Base-by-base conservation (phyloP, 2,797 vertebrate genomes). In the Pelobates cultripes region DNA sequence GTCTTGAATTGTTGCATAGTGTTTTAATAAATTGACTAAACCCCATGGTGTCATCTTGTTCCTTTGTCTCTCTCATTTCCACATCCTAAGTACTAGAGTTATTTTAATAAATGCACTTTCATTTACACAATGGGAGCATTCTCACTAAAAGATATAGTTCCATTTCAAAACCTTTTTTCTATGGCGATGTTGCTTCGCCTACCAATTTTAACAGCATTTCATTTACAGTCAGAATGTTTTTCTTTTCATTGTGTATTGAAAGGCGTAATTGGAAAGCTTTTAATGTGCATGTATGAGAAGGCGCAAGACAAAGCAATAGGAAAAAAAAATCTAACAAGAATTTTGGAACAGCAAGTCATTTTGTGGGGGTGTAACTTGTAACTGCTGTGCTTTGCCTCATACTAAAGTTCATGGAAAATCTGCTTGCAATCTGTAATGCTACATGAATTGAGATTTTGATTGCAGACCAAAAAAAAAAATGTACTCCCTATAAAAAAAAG, bases 241-340 rank as follows among this genome's bases (percentile, higher is more conserved):
- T 75, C 81, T 69, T 83, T 79, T 83, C 81, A 83, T 70, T 42
- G 40, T 70, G 76, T 70, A 73, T 79, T 78, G 81, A 83, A 83
- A 78, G 76, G 71, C 76, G 17, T 83, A 83, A 83, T 83, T 83
- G 81, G 76, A 83, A 83, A 83, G 81, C 81, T 83, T 83, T 83
- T 83, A 83, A 83, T 75, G 81, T 75, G 43, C 66, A 53, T 57
- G 28, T 63, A 77, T 63, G 69, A 75, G 63, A 57, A 64, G 44
- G 76, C 69, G 66, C 74, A 45, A 83, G 67, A 83, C 81, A 83
- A 83, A 83, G 75, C 73, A 43, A 44, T 4, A 70, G 28, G 5
- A 51, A 70, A 53, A 63, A 57, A 57, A 83, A 64, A 79, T 75
- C 61, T 78, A 79, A 78, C 77, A 78, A 64, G 76, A 71, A 51